Evolutionary conservation across 2,888 invertebrate genomes (phyloP), one percentile per base, ranked within the genome.

Genomic region (Meloe dianella): DNA sequence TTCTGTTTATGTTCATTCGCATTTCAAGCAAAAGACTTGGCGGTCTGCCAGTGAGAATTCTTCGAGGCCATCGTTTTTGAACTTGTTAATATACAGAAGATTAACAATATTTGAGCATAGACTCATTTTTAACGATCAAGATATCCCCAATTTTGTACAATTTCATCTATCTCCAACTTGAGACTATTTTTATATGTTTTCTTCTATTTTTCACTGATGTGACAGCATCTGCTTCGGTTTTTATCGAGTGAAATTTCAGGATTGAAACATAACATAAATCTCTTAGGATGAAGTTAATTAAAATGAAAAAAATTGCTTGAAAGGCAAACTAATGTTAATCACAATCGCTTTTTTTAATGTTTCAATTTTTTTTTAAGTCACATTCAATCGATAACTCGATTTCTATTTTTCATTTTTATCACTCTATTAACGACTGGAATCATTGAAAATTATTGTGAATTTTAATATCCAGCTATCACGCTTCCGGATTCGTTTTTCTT

Each of bases 111-210:
- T 41, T 41, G 10, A 17, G n/a, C n/a, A n/a, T n/a, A n/a, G n/a
- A 41, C 41, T 41, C 41, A 17, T 35, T 47, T 47, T 47, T 47
- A 47, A 47, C 20, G 47, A 47, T 8, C 47, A 17, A 41, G 41
- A 41, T 17, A 41, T 41, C 4, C n/a, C 4, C 41, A 20, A 47
- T 47, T 20, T 20, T 20, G 9, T 9, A 47, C 47, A 17, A 5
- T 20, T 47, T 47, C 9, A n/a, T 41, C 41, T 17, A 41, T 14
- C 38, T 38, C n/a, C 35, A 3, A 14, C 27, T 27, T 27, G n/a
- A 27, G 27, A 27, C 27, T 27, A 27, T 27, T 27, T 2, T 35
- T 3, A 12, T 14, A 3, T 7, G 9, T 35, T 35, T 12, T 14
- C 2, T 14, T 35, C 35, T 0, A 35, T 35, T 35, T 14, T 14